Evolutionary conservation across 2,113 vertebrate species (phyloP).

Genomic region (Campylomormyrus numenius): DNA sequence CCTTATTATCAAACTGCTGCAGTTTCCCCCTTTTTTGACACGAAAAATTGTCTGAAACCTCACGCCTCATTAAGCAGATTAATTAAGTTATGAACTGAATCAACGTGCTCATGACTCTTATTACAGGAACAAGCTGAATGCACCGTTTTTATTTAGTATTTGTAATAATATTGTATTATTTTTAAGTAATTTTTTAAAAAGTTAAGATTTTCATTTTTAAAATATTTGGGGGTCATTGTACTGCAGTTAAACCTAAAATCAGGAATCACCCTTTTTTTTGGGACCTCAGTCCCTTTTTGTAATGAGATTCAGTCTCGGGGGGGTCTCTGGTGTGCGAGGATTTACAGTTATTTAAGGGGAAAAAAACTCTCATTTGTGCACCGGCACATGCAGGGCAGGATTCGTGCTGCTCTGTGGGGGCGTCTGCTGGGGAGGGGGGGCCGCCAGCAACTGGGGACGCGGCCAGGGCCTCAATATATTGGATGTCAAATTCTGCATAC

Average conservation of each 20-base stretch:
- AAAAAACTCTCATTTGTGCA: not conserved
- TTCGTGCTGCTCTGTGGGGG: slow-evolving; percentile 26
- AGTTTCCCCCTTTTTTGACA: not conserved
- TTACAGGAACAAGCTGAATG: not conserved
- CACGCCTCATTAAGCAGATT: not conserved
- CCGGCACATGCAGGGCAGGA: not conserved
- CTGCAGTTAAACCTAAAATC: not conserved
- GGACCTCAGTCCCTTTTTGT: not conserved
- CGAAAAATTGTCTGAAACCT: not conserved
- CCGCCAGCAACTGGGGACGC: slow-evolving; percentile 48
- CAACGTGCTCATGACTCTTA: not conserved
- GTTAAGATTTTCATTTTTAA: not conserved
- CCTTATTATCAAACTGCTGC: not conserved
- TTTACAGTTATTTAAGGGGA: not conserved
- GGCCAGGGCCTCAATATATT: slow-evolving; percentile 12
- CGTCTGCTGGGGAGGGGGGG: slow-evolving; percentile 11
- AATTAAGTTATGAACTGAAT: not conserved
- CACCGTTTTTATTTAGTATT: not conserved
- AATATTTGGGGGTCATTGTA: not conserved
- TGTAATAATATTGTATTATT: not conserved
- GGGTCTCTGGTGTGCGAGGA: not conserved
- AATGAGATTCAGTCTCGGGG: not conserved
- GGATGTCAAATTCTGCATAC: not conserved
- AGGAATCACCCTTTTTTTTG: not conserved
- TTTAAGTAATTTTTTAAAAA: not conserved